Evolutionary conservation across 2,888 invertebrate species (phyloP).

Genomic region (Heterodera filipjevi): DNA sequence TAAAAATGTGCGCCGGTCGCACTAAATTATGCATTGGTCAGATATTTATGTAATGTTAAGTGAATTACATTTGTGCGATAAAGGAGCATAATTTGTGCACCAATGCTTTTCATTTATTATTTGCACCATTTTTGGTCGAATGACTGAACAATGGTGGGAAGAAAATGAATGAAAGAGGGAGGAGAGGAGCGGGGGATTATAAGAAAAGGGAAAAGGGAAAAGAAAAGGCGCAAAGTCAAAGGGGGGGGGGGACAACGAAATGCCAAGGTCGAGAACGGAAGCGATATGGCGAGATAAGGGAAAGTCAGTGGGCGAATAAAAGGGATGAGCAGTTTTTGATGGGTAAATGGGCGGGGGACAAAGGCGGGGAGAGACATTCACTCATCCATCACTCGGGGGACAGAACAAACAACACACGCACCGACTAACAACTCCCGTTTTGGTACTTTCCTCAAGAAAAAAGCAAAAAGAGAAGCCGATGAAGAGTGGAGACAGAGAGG

Average conservation of each 20-base stretch:
- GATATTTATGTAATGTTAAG: neutral
- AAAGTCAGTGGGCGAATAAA: neutral
- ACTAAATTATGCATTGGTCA: neutral
- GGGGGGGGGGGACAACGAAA: conserved; percentile 1
- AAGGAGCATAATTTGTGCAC: conserved; percentile 6
- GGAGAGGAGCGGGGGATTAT: neutral
- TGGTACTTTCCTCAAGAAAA: neutral
- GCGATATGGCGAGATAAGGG: neutral
- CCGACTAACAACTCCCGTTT: neutral
- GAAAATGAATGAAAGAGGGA: neutral
- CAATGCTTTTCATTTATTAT: neutral
- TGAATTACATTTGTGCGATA: conserved; percentile 1
- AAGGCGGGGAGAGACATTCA: neutral
- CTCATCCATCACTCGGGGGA: neutral
- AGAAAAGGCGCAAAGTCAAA: neutral
- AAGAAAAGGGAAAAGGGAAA: neutral
- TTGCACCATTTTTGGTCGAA: neutral
- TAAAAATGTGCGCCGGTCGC: neutral
- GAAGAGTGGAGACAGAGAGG: too few species aligned
- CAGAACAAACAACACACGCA: neutral
- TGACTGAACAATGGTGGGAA: neutral
- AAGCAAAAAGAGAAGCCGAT: neutral
- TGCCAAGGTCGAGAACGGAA: too few species aligned
- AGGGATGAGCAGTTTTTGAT: conserved; percentile 6
- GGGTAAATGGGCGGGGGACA: conserved; percentile 4